phyloP scores from a whole-genome alignment of 2,797 vertebrate genomes.

The Furcifer pardalis region DNA sequence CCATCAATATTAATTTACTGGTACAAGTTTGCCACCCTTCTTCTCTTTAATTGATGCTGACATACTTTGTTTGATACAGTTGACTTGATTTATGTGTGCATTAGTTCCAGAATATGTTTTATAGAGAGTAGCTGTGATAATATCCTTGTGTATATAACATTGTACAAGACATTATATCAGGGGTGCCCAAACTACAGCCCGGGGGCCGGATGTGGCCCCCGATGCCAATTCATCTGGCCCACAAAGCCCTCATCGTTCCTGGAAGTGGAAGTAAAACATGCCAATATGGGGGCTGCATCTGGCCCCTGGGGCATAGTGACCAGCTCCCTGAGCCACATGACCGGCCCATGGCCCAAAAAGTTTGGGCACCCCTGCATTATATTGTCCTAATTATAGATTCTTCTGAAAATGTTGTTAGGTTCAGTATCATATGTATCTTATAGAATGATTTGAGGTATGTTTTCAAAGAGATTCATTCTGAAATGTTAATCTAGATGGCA shows the following conservation, averaged over 20 bases:
- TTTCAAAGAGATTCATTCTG: background rate
- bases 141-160: background rate
- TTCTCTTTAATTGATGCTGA: conserved; percentile 32
- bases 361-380: too few relatives aligned
- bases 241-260: too few relatives aligned
- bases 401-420: background rate
- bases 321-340: too few relatives aligned
- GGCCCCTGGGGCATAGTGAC: too few relatives aligned
- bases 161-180: conserved; percentile 5
- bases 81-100: conserved; percentile 41
- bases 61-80: conserved; percentile 48
- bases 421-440: background rate
- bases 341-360: too few relatives aligned
- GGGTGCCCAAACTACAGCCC: too few relatives aligned
- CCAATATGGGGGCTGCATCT: too few relatives aligned
- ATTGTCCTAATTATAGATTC: background rate
- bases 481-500: background rate
- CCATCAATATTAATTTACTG: conserved; percentile 35
- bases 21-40: background rate
- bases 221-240: too few relatives aligned
- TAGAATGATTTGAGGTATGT: too few relatives aligned
- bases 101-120: conserved; percentile 44
- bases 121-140: conserved; percentile 18
- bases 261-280: too few relatives aligned
- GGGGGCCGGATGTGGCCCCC: too few relatives aligned